Conservation (phyloP, 2,888 invertebrate species). For the Priocnemis perturbator region DNA sequence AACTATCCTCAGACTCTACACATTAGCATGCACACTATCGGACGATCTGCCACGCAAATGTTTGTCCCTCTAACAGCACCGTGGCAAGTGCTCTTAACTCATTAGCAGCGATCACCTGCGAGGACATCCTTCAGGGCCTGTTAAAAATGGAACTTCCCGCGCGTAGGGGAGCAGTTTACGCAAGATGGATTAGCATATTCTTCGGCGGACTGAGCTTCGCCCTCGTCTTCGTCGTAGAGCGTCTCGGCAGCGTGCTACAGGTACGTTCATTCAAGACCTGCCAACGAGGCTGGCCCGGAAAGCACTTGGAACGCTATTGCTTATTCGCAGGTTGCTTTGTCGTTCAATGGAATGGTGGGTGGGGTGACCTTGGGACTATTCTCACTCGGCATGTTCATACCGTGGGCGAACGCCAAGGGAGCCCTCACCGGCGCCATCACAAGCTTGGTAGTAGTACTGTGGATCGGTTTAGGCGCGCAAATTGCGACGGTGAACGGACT, state of each 20-base stretch:
- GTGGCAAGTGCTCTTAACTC: conserved; percentile 97
- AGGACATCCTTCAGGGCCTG: conserved; percentile 88
- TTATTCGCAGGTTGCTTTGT: conserved; percentile 82
- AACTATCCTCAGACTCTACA: conserved; percentile 57
- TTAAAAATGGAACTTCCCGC: conserved; percentile 84
- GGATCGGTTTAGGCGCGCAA: conserved; percentile 84
- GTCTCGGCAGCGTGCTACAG: conserved; percentile 91
- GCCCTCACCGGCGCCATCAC: conserved; percentile 81
- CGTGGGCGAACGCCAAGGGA: conserved; percentile 90
- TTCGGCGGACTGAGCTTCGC: conserved; percentile 87
- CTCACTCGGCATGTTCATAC: conserved; percentile 91
- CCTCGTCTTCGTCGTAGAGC: conserved; percentile 90
- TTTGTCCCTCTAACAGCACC: conserved; percentile 79
- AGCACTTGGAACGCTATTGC: too few species aligned
- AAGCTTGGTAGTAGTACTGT: conserved; percentile 79
- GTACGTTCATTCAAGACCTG: conserved; percentile 63
- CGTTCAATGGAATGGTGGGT: conserved; percentile 92
- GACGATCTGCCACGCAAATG: neutral
- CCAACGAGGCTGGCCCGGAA: too few species aligned
- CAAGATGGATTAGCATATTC: conserved; percentile 81
- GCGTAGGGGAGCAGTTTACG: conserved; percentile 84
- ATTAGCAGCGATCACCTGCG: conserved; percentile 91
- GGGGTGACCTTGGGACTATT: conserved; percentile 92
- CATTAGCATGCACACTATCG: neutral
- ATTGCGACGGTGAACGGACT: conserved; percentile 76